Evolutionary conservation across 1,140 invertebrate genomes (phyloP).

Genomic region (Protaetia brevitarsis): DNA sequence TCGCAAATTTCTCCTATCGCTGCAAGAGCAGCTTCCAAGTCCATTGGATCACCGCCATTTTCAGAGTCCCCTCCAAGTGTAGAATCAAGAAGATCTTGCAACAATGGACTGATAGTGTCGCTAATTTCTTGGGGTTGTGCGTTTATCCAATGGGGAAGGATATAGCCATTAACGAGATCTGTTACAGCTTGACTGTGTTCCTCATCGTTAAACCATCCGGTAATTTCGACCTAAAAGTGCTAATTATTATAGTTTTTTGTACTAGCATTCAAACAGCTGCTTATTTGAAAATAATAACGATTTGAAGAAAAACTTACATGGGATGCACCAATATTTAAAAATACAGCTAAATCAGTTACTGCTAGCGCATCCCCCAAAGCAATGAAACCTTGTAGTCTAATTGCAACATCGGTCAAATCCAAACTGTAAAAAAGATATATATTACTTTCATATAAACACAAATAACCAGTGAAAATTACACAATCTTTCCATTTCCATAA

Average conservation of each 20-base stretch:
- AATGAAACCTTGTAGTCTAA: not conserved
- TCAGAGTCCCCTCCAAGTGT: not conserved
- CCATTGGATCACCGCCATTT: not conserved
- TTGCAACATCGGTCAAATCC: not conserved
- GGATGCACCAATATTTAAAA: not conserved
- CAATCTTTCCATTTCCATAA: not conserved
- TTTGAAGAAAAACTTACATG: not conserved
- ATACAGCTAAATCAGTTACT: not conserved
- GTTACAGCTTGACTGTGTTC: slow-evolving; percentile 11
- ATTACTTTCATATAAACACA: not conserved
- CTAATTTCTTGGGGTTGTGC: not conserved
- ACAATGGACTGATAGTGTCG: not conserved
- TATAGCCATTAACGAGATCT: slow-evolving; percentile 4
- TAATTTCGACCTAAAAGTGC: not conserved
- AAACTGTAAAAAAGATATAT: not conserved
- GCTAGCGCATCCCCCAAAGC: not conserved
- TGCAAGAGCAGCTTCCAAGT: not conserved
- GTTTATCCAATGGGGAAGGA: slow-evolving; percentile 10
- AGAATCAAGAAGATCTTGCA: not conserved
- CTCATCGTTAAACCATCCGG: slow-evolving; percentile 17
- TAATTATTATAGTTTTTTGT: not conserved
- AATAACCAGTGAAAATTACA: not conserved
- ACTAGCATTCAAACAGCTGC: no score
- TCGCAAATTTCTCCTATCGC: not conserved
- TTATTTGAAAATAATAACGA: not conserved